Percentiles rank a stretch among this genome's conserved stretches.
These are phyloP conservation scores for Brachionus asplanchnoidis DNA, from an alignment of 1,140 invertebrate genomes.

Conservation along the genomic window DNA sequence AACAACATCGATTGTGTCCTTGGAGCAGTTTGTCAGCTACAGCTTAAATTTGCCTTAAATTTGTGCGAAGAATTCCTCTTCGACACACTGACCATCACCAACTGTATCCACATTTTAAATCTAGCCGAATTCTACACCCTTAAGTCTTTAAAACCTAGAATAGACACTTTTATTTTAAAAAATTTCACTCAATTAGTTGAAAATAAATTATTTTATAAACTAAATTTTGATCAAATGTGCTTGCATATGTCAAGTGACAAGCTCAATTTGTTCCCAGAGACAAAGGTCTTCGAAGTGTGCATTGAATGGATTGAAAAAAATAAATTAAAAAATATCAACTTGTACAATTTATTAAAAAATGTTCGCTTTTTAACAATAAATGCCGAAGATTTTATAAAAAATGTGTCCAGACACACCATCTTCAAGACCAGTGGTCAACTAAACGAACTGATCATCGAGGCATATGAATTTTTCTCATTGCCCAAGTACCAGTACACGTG, in stretches of 20 bases:
- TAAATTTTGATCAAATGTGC: slow-evolving; percentile 16
- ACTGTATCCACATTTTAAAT: slow-evolving; percentile 55
- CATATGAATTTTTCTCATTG: slow-evolving; percentile 27
- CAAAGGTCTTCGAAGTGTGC: slow-evolving; percentile 12
- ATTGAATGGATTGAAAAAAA: slow-evolving; percentile 6
- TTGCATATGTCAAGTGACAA: neutral
- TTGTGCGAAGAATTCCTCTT: slow-evolving; percentile 53
- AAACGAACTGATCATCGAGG: neutral
- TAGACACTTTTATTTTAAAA: slow-evolving; percentile 4
- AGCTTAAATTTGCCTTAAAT: slow-evolving; percentile 51
- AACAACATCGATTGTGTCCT: slow-evolving; percentile 54
- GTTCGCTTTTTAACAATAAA: slow-evolving; percentile 28
- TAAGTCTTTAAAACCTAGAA: neutral
- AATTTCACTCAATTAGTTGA: neutral
- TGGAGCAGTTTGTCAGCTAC: slow-evolving; percentile 52
- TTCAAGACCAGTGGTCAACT: neutral
- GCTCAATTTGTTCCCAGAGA: slow-evolving; percentile 16
- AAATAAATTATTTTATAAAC: slow-evolving; percentile 11
- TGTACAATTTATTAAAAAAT: slow-evolving; percentile 21
- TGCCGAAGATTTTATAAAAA: slow-evolving; percentile 15
- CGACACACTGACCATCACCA: slow-evolving; percentile 49
- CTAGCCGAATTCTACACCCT: slow-evolving; percentile 52
- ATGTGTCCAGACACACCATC: neutral
- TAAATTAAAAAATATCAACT: neutral
- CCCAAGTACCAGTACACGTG: neutral